Conservation (phyloP, 2,888 invertebrate species). For the Cremastobaeus sp. region DNA sequence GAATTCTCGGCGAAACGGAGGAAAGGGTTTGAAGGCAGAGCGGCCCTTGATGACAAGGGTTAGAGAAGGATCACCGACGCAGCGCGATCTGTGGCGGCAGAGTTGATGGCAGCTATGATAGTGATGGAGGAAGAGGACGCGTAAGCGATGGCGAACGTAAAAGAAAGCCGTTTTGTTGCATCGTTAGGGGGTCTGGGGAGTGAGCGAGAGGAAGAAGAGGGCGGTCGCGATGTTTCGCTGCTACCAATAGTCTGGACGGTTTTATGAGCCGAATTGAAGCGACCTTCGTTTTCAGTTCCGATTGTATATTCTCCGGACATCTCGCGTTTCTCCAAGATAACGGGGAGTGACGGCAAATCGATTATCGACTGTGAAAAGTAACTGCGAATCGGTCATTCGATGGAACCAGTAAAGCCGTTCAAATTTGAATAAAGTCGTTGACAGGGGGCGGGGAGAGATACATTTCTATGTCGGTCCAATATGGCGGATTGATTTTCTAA, state of each 20-base stretch:
- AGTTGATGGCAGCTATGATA: conserved; percentile 15
- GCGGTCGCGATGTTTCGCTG: conserved; percentile 37
- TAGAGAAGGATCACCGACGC: conserved; percentile 36
- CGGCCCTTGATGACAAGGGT: conserved; percentile 18
- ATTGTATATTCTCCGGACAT: conserved; percentile 44
- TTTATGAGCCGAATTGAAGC: conserved; percentile 51
- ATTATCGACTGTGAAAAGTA: conserved; percentile 52
- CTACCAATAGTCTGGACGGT: conserved; percentile 47
- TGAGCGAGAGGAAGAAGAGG: neutral
- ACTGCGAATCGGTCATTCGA: conserved; percentile 51
- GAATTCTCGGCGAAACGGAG: too few relatives aligned
- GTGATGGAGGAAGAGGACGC: conserved; percentile 11
- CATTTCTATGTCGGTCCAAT: too few relatives aligned
- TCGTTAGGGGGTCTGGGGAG: conserved; percentile 41
- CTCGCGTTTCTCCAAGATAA: conserved; percentile 28
- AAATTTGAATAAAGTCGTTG: too few relatives aligned
- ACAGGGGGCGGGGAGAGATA: too few relatives aligned
- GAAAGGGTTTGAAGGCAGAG: neutral
- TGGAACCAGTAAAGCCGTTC: conserved; percentile 18
- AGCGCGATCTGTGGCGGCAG: conserved; percentile 5
- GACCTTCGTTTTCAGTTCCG: conserved; percentile 46
- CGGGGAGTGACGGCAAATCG: conserved; percentile 52
- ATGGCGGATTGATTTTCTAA: too few relatives aligned
- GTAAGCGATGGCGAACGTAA: conserved; percentile 52
- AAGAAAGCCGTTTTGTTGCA: conserved; percentile 52